A percentile compares a stretch with the other conserved stretches of the same genome.
Evolutionary conservation across 1,140 invertebrate species (phyloP).

Genomic region (Panagrolaimus sp.): DNA sequence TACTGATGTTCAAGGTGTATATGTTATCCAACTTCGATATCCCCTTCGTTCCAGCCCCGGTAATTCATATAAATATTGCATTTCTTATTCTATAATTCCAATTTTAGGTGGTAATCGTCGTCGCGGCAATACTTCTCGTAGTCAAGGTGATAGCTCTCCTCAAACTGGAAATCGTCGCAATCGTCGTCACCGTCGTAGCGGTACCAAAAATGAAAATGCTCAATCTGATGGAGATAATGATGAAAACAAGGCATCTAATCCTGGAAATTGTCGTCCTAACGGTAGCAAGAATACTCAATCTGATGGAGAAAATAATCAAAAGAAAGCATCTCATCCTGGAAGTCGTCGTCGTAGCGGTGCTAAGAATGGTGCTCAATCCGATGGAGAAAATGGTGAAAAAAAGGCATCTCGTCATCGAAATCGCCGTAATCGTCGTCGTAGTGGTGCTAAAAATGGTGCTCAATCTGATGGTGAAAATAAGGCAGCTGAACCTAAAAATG

Average conservation of each 20-base stretch:
- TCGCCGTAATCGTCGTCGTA: background rate
- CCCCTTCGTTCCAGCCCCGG: background rate
- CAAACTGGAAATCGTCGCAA: background rate
- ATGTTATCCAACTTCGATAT: slow-evolving; percentile 6
- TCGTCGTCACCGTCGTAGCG: background rate
- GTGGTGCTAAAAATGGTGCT: background rate
- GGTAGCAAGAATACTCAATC: background rate
- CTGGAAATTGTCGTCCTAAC: background rate
- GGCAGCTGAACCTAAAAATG: no score
- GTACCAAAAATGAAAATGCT: background rate
- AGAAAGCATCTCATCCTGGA: no score
- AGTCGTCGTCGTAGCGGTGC: no score
- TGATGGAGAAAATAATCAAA: no score
- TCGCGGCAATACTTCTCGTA: slow-evolving; percentile 3
- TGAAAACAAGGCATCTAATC: background rate
- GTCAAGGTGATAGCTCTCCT: background rate
- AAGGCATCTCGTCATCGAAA: background rate
- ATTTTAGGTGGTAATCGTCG: no score
- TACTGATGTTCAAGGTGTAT: slow-evolving; percentile 29
- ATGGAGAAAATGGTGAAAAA: background rate
- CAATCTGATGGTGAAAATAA: no score
- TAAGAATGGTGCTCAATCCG: no score
- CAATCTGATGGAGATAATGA: background rate
- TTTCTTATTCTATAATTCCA: background rate
- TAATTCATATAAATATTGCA: background rate